Evolutionary conservation across 2,888 invertebrate species (phyloP), one percentile per base, ranked within the genome.

Genomic region (Cerastoderma edule): DNA sequence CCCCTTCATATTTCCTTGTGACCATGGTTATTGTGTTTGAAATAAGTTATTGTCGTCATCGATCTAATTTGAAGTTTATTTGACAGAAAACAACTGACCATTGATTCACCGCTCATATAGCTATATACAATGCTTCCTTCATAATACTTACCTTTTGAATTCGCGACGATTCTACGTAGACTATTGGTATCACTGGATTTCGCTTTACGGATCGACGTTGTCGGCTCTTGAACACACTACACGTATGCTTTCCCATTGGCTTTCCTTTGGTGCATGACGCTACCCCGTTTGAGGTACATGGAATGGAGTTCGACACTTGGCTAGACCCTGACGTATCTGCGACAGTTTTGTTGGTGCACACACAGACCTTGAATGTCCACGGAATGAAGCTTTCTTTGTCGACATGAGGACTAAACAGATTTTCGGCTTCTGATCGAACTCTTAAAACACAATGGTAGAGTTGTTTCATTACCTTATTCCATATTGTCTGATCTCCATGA

Each of bases 231-330:
- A n/a, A 13, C 5, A 50, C 8, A n/a, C 10, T 13, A n/a, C 50
- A 50, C 6, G 10, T 50, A n/a, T 50, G 50, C n/a, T 16, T 13
- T 50, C 50, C 50, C n/a, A 50, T n/a, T 50, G n/a, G 6, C 22
- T n/a, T 50, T 13, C 50, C 50, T 13, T n/a, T n/a, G 5, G n/a
- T n/a, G 22, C 50, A 50, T 50, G 50, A 50, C 8, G 50, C 50
- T n/a, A 50, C 50, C n/a, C 50, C 50, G n/a, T 50, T 50, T n/a
- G 50, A 22, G 6, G 50, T n/a, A 50, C 50, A 50, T 5, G 50
- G 50, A n/a, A 50, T 50, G 6, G 50, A 8, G 5, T 50, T n/a
- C 22, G 8, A 16, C n/a, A 50, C n/a, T 13, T 16, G n/a, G 22
- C n/a, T 50, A 8, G 50, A 8, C 5, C 10, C 8, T n/a, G 8